phyloP scores from a whole-genome alignment of 2,113 vertebrate species.

The Mola mola region DNA sequence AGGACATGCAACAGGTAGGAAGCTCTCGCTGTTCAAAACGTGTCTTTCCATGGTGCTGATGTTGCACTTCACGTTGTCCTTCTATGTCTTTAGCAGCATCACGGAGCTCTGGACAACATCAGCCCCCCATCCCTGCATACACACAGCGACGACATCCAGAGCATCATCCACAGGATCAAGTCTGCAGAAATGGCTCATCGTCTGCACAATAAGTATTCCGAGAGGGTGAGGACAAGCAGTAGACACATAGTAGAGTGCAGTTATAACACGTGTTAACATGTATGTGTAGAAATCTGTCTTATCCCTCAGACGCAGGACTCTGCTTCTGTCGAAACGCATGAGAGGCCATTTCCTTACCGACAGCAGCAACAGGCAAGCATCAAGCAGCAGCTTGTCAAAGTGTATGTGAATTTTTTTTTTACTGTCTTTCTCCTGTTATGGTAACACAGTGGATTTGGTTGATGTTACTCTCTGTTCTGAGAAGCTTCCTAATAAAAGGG shows the following conservation, averaged over 20 bases:
- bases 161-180: slow-evolving; percentile 73
- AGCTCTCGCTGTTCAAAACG: not conserved
- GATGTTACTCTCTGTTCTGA: slow-evolving; percentile 61
- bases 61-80: not conserved
- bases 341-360: slow-evolving; percentile 59
- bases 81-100: slow-evolving; percentile 45
- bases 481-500: slow-evolving; percentile 66
- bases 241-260: not conserved
- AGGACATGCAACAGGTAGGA: slow-evolving; percentile 76
- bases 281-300: not conserved
- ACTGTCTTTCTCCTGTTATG: slow-evolving; percentile 69
- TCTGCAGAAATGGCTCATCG: slow-evolving; percentile 62
- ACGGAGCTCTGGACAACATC: slow-evolving; percentile 55
- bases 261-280: not conserved
- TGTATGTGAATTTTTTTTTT: slow-evolving; percentile 78
- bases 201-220: slow-evolving; percentile 56
- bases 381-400: slow-evolving; percentile 78
- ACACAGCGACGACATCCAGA: slow-evolving; percentile 62
- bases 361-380: slow-evolving; percentile 73
- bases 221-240: slow-evolving; percentile 61
- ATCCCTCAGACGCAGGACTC: slow-evolving; percentile 57
- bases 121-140: slow-evolving; percentile 42
- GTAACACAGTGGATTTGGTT: slow-evolving; percentile 54
- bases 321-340: slow-evolving; percentile 58
- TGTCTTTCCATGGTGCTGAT: not conserved